Evolutionary conservation across 2,113 vertebrate genomes (phyloP).

Genomic region (Tauraco erythrolophus): DNA sequence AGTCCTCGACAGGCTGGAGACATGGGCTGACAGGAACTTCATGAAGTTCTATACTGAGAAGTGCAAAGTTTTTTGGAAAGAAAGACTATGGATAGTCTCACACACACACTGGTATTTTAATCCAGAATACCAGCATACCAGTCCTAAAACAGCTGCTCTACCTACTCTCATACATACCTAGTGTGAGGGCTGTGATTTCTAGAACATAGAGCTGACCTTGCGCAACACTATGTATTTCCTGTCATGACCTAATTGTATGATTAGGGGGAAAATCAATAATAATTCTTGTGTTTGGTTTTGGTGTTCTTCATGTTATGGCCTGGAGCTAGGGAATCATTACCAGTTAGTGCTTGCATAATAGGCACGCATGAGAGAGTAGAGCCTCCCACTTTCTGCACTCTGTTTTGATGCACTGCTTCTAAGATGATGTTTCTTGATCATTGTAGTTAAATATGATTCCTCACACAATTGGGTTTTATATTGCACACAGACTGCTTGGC

Average conservation of each 20-base stretch:
- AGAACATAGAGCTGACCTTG: neutral
- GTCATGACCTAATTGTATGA: neutral
- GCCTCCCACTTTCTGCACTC: neutral
- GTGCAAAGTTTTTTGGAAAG: neutral
- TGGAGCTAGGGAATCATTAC: neutral
- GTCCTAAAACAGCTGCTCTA: neutral
- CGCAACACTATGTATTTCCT: neutral
- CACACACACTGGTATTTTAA: neutral
- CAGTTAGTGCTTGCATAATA: neutral
- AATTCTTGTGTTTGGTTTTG: neutral
- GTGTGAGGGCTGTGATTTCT: neutral
- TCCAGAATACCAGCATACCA: neutral
- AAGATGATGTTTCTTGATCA: neutral
- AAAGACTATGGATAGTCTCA: neutral
- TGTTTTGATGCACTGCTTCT: neutral
- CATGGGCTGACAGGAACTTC: neutral
- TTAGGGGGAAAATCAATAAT: neutral
- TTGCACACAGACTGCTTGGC: neutral
- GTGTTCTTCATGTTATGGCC: neutral
- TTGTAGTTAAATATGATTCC: neutral
- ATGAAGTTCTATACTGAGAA: neutral
- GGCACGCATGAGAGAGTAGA: neutral
- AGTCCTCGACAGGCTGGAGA: neutral
- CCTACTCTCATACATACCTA: neutral
- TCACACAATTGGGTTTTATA: neutral